Base-by-base conservation (phyloP, 2,888 invertebrate genomes). In the Piscicola geometra region DNA sequence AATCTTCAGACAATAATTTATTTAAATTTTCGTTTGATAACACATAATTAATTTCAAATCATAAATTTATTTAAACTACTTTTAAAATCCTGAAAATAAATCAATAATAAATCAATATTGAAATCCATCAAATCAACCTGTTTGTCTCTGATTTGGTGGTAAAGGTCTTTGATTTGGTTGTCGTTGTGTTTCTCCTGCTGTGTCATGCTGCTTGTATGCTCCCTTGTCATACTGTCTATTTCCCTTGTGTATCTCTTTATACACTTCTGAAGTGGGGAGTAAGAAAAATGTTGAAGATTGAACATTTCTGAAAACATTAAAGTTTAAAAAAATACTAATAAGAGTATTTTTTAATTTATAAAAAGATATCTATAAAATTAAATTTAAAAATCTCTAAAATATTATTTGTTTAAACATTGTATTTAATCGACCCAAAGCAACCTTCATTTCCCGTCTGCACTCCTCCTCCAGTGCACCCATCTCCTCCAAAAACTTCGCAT, bases 241-340 rank as follows among this genome's bases (percentile, higher is more conserved):
- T 71, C 71, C 50, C 18, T 50, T 18, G n/a, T 28, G 71, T 71
- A 71, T 0, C 52, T n/a, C 56, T 56, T 50, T 32, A 71, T n/a
- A 52, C 71, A 50, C 21, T 28, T 71, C 71, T 71, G 71, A 25
- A n/a, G n/a, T n/a, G n/a, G n/a, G n/a, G n/a, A n/a, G n/a, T n/a
- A n/a, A n/a, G n/a, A n/a, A n/a, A n/a, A n/a, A n/a, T n/a, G n/a
- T n/a, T n/a, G n/a, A n/a, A n/a, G n/a, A n/a, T n/a, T n/a, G n/a
- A n/a, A n/a, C n/a, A n/a, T n/a, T n/a, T n/a, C n/a, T n/a, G n/a
- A n/a, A n/a, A n/a, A n/a, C n/a, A n/a, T n/a, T n/a, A n/a, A n/a
- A n/a, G n/a, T n/a, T n/a, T n/a, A n/a, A n/a, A n/a, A n/a, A n/a
- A n/a, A n/a, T n/a, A n/a, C n/a, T n/a, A n/a, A n/a, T n/a, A n/a